These are phyloP conservation scores for Phrynosoma blainvillii DNA, from an alignment of 2,113 vertebrate genomes.

Conservation along the genomic window DNA sequence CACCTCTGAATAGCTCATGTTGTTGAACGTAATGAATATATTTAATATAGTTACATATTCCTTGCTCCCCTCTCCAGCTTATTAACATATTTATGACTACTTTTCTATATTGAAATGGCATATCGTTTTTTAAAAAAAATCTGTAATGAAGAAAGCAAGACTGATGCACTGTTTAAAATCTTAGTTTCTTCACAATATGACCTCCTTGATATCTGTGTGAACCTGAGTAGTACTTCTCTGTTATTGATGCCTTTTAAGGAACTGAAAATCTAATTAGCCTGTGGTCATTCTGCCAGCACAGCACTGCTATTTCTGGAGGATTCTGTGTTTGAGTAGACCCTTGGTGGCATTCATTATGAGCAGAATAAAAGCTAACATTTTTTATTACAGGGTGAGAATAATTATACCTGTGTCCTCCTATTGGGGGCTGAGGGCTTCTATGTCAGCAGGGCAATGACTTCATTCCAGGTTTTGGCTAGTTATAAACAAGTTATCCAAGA, in stretches of 20 bases:
- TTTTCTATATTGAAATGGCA: not conserved
- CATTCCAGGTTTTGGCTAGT: too few species aligned
- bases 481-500: too few species aligned
- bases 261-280: constrained; percentile 53
- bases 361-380: constrained; percentile 68
- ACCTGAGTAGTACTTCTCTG: constrained; percentile 30
- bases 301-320: constrained; percentile 32
- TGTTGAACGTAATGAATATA: constrained; percentile 2
- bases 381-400: constrained; percentile 51
- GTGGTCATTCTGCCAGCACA: constrained; percentile 34
- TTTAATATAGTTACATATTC: not conserved
- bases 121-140: not conserved
- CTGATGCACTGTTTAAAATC: not conserved
- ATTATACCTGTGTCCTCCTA: constrained; percentile 27
- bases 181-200: constrained; percentile 44
- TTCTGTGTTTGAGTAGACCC: constrained; percentile 43
- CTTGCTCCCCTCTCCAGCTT: not conserved
- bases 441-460: too few species aligned
- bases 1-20: not conserved
- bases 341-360: constrained; percentile 62
- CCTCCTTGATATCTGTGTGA: constrained; percentile 29
- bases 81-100: not conserved
- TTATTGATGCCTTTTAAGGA: constrained; percentile 33
- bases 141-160: not conserved
- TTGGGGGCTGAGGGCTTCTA: too few species aligned